A percentile compares a stretch with the other conserved stretches of the same genome.
Conservation (phyloP, 2,888 invertebrate species). For the Hyppa rectilinea region DNA sequence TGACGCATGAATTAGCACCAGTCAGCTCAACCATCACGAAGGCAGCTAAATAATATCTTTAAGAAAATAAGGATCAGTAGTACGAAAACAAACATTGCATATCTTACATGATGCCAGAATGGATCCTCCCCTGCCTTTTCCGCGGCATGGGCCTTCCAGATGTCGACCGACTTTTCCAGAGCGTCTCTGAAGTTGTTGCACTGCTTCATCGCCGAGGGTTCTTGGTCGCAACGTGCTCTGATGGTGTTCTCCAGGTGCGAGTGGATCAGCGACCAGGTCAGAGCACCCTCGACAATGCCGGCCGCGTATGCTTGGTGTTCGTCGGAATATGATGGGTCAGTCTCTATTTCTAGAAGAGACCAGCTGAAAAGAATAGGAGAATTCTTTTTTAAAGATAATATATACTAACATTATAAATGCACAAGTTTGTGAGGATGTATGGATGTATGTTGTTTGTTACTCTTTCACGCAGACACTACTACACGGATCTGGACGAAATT, state of each 20-base stretch:
- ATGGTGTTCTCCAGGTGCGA: conserved; percentile 94
- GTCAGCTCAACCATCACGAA: too few species aligned
- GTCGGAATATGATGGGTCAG: conserved; percentile 93
- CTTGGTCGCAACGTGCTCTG: conserved; percentile 87
- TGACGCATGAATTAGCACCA: too few species aligned
- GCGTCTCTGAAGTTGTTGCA: conserved; percentile 92
- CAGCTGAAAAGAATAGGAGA: conserved; percentile 90
- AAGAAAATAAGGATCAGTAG: background rate
- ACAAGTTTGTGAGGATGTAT: too few species aligned
- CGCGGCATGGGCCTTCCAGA: conserved; percentile 91
- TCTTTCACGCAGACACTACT: too few species aligned
- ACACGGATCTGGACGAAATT: too few species aligned
- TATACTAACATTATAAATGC: too few species aligned
- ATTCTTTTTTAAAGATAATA: too few species aligned
- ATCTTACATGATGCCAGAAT: conserved; percentile 95
- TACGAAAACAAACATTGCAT: background rate
- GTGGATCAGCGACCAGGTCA: conserved; percentile 95
- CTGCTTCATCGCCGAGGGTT: conserved; percentile 84
- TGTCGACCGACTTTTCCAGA: conserved; percentile 92
- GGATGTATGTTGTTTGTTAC: too few species aligned
- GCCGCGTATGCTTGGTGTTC: conserved; percentile 96
- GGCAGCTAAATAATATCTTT: too few species aligned
- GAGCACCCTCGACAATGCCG: conserved; percentile 95
- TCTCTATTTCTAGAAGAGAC: conserved; percentile 95
- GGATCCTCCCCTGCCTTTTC: conserved; percentile 89